Evolutionary conservation across 2,888 invertebrate genomes (phyloP).

Genomic region (Gerosis bhagava): DNA sequence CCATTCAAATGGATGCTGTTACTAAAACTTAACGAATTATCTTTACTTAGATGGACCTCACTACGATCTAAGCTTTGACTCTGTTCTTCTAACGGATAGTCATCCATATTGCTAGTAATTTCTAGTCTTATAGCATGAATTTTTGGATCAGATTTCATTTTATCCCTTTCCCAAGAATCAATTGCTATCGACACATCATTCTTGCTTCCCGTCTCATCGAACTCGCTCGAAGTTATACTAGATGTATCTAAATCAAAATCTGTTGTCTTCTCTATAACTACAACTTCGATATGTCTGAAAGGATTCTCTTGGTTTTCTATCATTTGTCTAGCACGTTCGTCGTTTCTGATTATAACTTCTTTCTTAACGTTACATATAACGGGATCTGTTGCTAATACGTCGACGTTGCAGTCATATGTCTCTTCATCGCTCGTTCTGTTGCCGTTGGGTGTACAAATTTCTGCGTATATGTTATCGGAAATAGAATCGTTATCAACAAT

Average conservation of each 20-base stretch:
- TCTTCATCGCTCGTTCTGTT: conserved; percentile 66
- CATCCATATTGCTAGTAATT: conserved; percentile 74
- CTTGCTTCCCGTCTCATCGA: conserved; percentile 65
- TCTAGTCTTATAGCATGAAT: conserved; percentile 76
- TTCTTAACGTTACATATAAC: conserved; percentile 77
- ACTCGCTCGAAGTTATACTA: conserved; percentile 68
- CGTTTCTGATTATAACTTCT: conserved; percentile 72
- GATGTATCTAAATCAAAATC: conserved; percentile 74
- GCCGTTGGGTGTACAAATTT: conserved; percentile 81
- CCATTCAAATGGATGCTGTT: conserved; percentile 80
- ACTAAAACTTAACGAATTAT: conserved; percentile 73
- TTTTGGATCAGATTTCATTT: conserved; percentile 58
- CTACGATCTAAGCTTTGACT: conserved; percentile 56
- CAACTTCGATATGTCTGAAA: conserved; percentile 78
- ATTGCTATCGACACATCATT: conserved; percentile 70
- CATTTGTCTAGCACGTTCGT: conserved; percentile 71
- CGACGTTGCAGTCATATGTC: conserved; percentile 66
- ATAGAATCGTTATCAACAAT: conserved; percentile 64
- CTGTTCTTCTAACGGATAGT: conserved; percentile 57
- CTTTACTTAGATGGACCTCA: conserved; percentile 67
- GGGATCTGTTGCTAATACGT: conserved; percentile 71
- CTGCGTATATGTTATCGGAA: conserved; percentile 87
- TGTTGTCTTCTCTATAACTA: conserved; percentile 76
- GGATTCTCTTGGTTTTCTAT: conserved; percentile 72
- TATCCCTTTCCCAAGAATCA: conserved; percentile 75